A percentile compares a stretch with the other conserved stretches of the same genome.
Conservation (phyloP, 2,113 vertebrate species). For the Gallinago jamesoni region DNA sequence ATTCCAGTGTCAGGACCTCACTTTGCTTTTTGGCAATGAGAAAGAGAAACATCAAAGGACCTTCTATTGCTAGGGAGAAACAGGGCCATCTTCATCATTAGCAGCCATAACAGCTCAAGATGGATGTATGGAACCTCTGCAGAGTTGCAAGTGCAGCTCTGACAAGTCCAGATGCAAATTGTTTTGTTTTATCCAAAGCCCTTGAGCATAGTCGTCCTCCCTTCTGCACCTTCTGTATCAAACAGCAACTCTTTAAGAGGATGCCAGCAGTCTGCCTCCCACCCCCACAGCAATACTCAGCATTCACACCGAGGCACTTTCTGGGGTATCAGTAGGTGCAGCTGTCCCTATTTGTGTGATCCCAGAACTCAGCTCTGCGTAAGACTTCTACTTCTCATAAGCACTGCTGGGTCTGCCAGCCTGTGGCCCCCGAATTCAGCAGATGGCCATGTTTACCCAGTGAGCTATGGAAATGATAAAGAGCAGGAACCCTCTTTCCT, state of each 20-base stretch:
- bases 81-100: not conserved
- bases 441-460: not conserved
- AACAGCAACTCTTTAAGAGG: not conserved
- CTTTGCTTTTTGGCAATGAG: not conserved
- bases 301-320: not conserved
- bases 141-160: not conserved
- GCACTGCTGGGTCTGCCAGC: not conserved
- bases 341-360: not conserved
- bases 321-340: not conserved
- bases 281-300: not conserved
- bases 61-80: not conserved
- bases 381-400: not conserved
- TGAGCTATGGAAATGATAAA: not conserved
- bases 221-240: not conserved
- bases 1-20: not conserved
- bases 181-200: not conserved
- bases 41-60: not conserved
- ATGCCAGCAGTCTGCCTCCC: not conserved
- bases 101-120: not conserved
- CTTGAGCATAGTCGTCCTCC: not conserved
- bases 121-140: not conserved
- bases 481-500: not conserved
- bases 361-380: not conserved
- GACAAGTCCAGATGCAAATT: not conserved
- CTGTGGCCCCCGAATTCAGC: not conserved